phyloP scores from a whole-genome alignment of 2,797 vertebrate genomes.

The Aphelocoma californica region DNA sequence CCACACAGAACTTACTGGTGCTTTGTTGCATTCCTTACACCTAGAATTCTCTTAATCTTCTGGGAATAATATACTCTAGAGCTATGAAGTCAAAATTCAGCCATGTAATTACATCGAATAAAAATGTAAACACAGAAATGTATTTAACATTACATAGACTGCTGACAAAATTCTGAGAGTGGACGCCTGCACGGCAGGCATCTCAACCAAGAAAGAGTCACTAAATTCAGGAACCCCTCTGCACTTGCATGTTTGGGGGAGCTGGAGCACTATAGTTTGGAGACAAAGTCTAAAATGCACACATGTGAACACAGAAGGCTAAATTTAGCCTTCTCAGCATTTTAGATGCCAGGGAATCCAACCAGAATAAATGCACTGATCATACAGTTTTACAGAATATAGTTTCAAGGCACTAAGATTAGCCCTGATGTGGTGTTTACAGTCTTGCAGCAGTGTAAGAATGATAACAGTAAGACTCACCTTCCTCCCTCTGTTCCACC shows the following conservation, averaged over 20 bases:
- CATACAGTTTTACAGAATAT: neutral
- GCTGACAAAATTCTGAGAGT: neutral
- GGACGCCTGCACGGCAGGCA: neutral
- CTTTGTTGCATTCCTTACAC: neutral
- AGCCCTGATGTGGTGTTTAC: neutral
- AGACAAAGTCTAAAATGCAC: neutral
- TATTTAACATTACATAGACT: accelerated
- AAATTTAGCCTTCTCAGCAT: neutral
- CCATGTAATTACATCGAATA: neutral
- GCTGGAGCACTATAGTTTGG: neutral
- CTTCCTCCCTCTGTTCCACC: neutral
- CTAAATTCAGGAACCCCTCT: neutral
- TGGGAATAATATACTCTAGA: neutral
- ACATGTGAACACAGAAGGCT: neutral
- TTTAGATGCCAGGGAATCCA: neutral
- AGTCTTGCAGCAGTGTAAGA: neutral
- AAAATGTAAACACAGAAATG: neutral
- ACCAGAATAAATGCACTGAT: neutral
- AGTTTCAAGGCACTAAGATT: neutral
- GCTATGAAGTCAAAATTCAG: neutral
- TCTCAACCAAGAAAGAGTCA: neutral
- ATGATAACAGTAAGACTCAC: neutral
- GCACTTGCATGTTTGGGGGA: neutral
- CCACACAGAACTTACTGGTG: neutral
- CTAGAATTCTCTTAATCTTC: neutral